Base-by-base conservation (phyloP, 2,888 invertebrate genomes). In the Tineola bisselliella region DNA sequence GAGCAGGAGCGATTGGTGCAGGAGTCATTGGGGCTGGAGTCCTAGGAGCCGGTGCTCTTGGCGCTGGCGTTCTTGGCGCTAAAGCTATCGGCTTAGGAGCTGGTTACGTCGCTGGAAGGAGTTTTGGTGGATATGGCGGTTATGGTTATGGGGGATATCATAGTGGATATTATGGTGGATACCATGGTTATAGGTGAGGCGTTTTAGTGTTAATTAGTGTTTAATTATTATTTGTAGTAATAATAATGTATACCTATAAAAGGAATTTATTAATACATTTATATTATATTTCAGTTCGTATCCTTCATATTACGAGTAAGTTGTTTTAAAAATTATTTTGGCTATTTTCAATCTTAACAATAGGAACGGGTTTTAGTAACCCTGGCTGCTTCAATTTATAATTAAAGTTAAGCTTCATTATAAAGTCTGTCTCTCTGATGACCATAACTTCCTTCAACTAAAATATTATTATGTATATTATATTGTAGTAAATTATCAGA, bases 21-120 rank as follows among this genome's bases (percentile, higher is more conserved):
- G 83, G 82, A 43, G 66, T 76, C 0, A 56, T 81, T 11, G 81
- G 81, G 2, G 73, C 71, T 0, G 77, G 76, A 0, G 69, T 70
- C 0, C 63, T 80, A 1, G 81, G 77, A 12, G 79, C 74, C 5
- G 81, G 80, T 12, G 63, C 76, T 0, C 63, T 84, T 1, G 84
- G 84, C 1, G 81, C 79, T 6, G 83, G 82, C 33, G 66, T 76
- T 0, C 57, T 81, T 11, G 81, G 81, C 1, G 79, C 75, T 64
- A 77, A 76, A 62, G 77, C 63, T 31, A 25, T 60, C n/a, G 60
- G 63, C 19, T 5, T 60, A 8, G 60, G 63, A 30, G 63, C 77
- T 31, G 84, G 84, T 3, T 67, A 83, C 10, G 25, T 31, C 31
- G 60, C 25, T 10, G 60, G 44, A 13, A 44, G 52, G 31, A 30